Percentiles rank a stretch among this genome's conserved stretches.
These are phyloP conservation scores for Bujurquina vittata DNA, from an alignment of 2,113 vertebrate genomes.

Conservation along the genomic window DNA sequence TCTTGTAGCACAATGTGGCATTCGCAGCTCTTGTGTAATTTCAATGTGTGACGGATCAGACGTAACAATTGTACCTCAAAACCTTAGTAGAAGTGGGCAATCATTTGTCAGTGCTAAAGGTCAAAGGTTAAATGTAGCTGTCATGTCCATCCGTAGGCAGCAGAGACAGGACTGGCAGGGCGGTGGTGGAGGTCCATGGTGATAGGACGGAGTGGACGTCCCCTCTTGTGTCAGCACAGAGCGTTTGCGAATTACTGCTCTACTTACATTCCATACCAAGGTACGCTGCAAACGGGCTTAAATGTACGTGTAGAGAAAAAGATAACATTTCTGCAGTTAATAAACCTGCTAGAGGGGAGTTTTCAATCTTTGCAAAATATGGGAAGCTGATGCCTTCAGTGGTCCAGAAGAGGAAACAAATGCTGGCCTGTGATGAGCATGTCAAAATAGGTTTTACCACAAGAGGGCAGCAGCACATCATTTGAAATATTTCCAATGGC, in stretches of 20 bases:
- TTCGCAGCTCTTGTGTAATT: background rate
- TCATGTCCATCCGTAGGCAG: constrained; percentile 78
- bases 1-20: background rate
- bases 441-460: constrained; percentile 28
- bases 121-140: background rate
- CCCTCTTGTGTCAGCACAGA: constrained; percentile 72
- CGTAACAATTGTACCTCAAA: background rate
- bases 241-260: constrained; percentile 83
- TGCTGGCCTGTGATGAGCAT: background rate
- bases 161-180: constrained; percentile 86
- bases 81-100: background rate
- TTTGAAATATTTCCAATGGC: background rate
- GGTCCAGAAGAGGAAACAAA: background rate
- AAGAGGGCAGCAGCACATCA: constrained; percentile 40
- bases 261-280: constrained; percentile 87
- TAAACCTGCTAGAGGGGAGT: background rate
- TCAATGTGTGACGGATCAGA: background rate
- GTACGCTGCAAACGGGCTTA: constrained; percentile 68
- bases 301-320: background rate
- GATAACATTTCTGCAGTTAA: background rate
- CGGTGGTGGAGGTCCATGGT: constrained; percentile 87
- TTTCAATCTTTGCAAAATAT: background rate
- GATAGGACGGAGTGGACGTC: constrained; percentile 79
- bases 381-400: background rate
- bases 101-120: background rate